Evolutionary conservation across 2,888 invertebrate genomes (phyloP), one percentile per base, ranked within the genome.

Genomic region (Vesta saturnalis): DNA sequence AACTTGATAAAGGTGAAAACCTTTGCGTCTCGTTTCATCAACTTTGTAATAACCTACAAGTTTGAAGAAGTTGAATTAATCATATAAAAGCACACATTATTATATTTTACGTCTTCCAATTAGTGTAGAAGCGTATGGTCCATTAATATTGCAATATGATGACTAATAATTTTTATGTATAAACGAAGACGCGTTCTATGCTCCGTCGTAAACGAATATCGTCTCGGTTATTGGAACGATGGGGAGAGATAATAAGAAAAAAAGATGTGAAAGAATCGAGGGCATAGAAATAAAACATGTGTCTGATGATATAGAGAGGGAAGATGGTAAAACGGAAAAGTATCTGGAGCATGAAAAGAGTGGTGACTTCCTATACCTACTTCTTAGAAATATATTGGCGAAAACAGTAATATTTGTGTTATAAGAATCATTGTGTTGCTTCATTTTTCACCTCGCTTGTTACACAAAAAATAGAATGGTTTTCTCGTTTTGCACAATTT

Each of bases 231-330:
- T 72, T 74, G 74, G 71, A 74, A 74, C 76, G 76, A 71, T 75
- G 74, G 74, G 73, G 70, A 66, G 71, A 74, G 74, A 76, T 76
- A 76, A 76, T 75, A 76, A 77, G 75, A 73, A 74, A 73, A 43
- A 74, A 72, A 75, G 73, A 76, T 72, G 74, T 67, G 72, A 67
- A 73, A 71, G 71, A 75, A 71, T 67, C 71, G 74, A 71, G 66
- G 72, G 73, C 73, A 73, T 69, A 71, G 79, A 79, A 78, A 78
- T 80, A 79, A 79, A 80, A 79, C 79, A 79, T 79, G 77, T 79
- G 80, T 78, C 77, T 76, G 78, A 77, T 78, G 79, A 78, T 79
- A 77, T 77, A 77, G 77, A 77, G 75, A 73, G 74, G 75, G 76
- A 74, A 70, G 74, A 74, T 72, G 72, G 66, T 73, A 73, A 70